These are phyloP conservation scores for Parasteatoda lunata DNA, from an alignment of 2,888 invertebrate species.

Conservation along the genomic window DNA sequence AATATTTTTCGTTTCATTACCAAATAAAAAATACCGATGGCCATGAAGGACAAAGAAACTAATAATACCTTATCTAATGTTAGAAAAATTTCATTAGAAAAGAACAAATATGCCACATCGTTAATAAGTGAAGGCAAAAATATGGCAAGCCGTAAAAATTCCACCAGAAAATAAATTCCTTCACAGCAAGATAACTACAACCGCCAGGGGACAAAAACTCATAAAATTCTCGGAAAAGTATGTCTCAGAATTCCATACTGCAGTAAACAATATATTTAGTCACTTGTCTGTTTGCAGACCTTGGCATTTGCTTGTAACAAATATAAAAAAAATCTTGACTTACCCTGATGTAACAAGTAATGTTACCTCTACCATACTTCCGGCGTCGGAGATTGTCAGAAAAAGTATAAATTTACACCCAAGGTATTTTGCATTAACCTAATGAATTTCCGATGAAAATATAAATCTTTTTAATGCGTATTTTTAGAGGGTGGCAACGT, in stretches of 20 bases:
- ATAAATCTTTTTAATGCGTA: conserved; percentile 64
- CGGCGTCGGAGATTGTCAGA: conserved; percentile 18
- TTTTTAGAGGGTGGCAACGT: conserved; percentile 40
- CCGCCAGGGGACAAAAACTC: conserved; percentile 14
- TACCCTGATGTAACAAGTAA: background rate
- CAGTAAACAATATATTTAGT: conserved; percentile 39
- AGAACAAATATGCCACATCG: background rate
- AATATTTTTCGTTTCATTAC: too few relatives aligned
- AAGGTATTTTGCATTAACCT: conserved; percentile 54
- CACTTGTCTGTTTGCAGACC: conserved; percentile 45
- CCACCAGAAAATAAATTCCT: conserved; percentile 22
- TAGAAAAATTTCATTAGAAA: conserved; percentile 27
- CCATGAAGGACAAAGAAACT: too few relatives aligned
- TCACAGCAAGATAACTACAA: conserved; percentile 9
- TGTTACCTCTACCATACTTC: background rate
- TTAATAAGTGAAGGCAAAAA: conserved; percentile 39
- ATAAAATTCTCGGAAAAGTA: conserved; percentile 14
- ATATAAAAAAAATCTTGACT: background rate
- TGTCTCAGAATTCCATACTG: conserved; percentile 13
- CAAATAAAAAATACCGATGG: too few relatives aligned
- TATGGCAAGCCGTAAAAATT: conserved; percentile 25
- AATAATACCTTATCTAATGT: background rate
- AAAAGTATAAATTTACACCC: conserved; percentile 33
- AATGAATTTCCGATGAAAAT: conserved; percentile 64
- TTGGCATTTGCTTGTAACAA: background rate